Conservation (phyloP, 2,797 vertebrate species). For the Onychomys arenicola region DNA sequence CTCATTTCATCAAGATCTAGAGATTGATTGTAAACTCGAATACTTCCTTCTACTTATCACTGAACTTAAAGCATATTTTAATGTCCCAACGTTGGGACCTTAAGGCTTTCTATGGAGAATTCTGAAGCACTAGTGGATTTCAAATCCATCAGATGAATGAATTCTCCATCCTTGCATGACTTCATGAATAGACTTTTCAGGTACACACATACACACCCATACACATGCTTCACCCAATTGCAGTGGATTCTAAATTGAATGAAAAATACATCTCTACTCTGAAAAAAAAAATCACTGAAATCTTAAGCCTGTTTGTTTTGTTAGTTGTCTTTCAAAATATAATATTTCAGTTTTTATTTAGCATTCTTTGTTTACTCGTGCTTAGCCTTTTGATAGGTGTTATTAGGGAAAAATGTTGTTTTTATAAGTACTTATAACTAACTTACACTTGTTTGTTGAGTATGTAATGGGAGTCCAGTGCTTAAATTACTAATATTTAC, state of each 20-base stretch:
- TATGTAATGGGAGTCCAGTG: neutral
- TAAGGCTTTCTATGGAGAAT: neutral
- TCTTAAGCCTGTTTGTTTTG: neutral
- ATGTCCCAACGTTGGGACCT: neutral
- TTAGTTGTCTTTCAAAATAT: neutral
- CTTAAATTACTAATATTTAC: slow-evolving; percentile 38
- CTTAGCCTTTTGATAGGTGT: neutral
- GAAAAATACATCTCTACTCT: neutral
- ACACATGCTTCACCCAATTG: neutral
- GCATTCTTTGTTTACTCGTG: neutral
- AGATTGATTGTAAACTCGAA: neutral
- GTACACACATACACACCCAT: neutral
- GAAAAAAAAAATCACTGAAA: slow-evolving; percentile 12
- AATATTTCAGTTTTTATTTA: slow-evolving; percentile 18
- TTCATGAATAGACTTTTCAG: neutral
- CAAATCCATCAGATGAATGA: neutral
- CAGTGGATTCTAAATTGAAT: neutral
- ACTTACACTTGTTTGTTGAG: slow-evolving; percentile 18
- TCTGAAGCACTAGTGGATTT: neutral
- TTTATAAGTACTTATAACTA: neutral
- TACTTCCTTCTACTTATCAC: neutral
- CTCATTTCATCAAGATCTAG: neutral
- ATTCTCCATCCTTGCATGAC: neutral
- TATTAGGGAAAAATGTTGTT: slow-evolving; percentile 31
- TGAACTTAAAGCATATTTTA: slow-evolving; percentile 51